Evolutionary conservation across 1,140 invertebrate genomes (phyloP), one percentile per base, ranked within the genome.

Genomic region (Tetragnatha versicolor): DNA sequence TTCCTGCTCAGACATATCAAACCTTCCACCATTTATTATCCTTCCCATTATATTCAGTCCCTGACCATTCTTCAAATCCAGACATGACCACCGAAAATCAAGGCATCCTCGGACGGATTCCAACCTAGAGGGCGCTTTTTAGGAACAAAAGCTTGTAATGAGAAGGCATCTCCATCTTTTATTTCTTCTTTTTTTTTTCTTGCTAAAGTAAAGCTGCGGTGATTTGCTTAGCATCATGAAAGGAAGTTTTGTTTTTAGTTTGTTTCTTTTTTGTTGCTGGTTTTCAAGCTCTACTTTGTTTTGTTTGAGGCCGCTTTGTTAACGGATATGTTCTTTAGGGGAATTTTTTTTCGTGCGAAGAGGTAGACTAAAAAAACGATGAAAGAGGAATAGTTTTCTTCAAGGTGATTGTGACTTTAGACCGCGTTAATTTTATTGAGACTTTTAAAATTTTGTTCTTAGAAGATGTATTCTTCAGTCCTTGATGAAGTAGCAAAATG

Each of bases 1-100:
- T 70, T 55, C 49, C 47, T 55, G 31, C 20, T 53, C 31, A 37
- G 10, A 47, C 49, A n/a, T n/a, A 37, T 70, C 66, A 70, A 70
- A 22, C 42, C 55, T 70, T 53, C 49, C 49, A 53, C 37, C 66
- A 70, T 70, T 70, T 70, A 53, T 70, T 70, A 70, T 70, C 66
- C 55, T 17, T 31, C 33, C 66, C 39, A 70, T 70, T 70, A 70
- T 70, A 53, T 70, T 53, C 66, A 53, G 25, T 70, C 25, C 55
- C 17, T n/a, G 66, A 29, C 42, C 49, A 69, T 69, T 69, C 66
- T 69, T 69, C 39, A 69, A 14, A 33, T 27, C 35, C 29, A 35
- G 17, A 10, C 25, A 14, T 10, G 31, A 2, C 37, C 12, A 53
- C 31, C 17, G 47, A 31, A 53, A 70, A 37, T 31, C 31, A 55